phyloP scores from a whole-genome alignment of 2,888 invertebrate species.

The Vanessa cardui region DNA sequence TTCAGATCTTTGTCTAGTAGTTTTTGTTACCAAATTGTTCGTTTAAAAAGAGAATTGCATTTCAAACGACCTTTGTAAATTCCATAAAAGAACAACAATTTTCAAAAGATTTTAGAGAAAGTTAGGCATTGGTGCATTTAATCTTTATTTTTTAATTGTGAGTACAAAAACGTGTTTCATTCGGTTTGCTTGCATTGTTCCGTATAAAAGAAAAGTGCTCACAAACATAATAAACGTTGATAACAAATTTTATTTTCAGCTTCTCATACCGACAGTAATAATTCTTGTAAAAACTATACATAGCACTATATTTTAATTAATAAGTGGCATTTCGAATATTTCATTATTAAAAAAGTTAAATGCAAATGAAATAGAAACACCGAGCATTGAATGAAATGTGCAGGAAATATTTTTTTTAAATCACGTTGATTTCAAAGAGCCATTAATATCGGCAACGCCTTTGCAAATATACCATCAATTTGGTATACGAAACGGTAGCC shows the following conservation, averaged over 20 bases:
- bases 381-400: constrained; percentile 25
- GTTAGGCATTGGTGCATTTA: not conserved
- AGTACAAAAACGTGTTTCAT: constrained; percentile 10
- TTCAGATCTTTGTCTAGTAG: constrained; percentile 15
- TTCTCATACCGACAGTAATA: constrained; percentile 11
- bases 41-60: not conserved
- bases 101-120: not conserved
- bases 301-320: constrained; percentile 27
- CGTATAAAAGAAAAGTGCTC: constrained; percentile 14
- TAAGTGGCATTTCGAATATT: constrained; percentile 29
- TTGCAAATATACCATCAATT: constrained; percentile 70
- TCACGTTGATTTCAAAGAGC: constrained; percentile 39
- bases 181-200: constrained; percentile 10
- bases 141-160: not conserved
- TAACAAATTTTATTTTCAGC: constrained; percentile 16
- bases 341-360: constrained; percentile 18
- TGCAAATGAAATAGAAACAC: constrained; percentile 18
- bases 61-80: not conserved
- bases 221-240: constrained; percentile 13
- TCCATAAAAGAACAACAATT: not conserved
- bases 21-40: constrained; percentile 3
- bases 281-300: constrained; percentile 18
- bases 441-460: constrained; percentile 62
- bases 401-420: constrained; percentile 29
- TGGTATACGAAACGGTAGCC: constrained; percentile 57